Base-by-base conservation (phyloP, 2,888 invertebrate genomes). In the Drosophila eohydei region DNA sequence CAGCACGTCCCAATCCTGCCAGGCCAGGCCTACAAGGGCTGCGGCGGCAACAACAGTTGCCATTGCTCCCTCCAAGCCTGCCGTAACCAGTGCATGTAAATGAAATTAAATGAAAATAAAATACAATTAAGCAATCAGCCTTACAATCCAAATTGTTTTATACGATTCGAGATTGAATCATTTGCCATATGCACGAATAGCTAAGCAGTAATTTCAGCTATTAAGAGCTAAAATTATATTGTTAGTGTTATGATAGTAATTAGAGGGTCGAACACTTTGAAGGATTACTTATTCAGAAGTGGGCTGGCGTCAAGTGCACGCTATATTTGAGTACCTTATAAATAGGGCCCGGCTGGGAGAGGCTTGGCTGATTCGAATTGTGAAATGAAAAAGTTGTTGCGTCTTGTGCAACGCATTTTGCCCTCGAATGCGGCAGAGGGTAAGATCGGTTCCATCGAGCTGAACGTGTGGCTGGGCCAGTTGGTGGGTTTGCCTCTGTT, bases 381-480 rank as follows among this genome's bases (percentile, higher is more conserved):
- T 40, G 14, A 56, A 48, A 86, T 86, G 83, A 56, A 56, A 11
- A 71, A 60, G 38, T 44, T 83, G 8, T 21, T 65, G 44, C 48
- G 38, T 9, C 14, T 55, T 6, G 57, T 56, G 14, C 66, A 67
- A 26, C 68, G 36, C 6, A n/a, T 88, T 54, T 56, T 70, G 36
- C 79, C 81, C 34, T 91, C 91, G 1, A 73, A 88, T 71, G 79
- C 88, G 3, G 55, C 61, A 1, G 68, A 63, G 26, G 91, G 91
- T 4, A 66, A 28, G 41, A 72, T 90, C 14, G 91, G 91, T 36
- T 91, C 91, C 2, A 80, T 91, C 6, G 81, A 88, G 55, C 67
- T 89, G 26, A 90, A 88, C 51, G 48, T 88, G 28, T 86, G 81
- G 76, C 58, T 91, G 59, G 88, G 86, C 0, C 88, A 91, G 16